These are phyloP conservation scores for Apotomis betuletana DNA, from an alignment of 2,888 invertebrate species.

Conservation along the genomic window DNA sequence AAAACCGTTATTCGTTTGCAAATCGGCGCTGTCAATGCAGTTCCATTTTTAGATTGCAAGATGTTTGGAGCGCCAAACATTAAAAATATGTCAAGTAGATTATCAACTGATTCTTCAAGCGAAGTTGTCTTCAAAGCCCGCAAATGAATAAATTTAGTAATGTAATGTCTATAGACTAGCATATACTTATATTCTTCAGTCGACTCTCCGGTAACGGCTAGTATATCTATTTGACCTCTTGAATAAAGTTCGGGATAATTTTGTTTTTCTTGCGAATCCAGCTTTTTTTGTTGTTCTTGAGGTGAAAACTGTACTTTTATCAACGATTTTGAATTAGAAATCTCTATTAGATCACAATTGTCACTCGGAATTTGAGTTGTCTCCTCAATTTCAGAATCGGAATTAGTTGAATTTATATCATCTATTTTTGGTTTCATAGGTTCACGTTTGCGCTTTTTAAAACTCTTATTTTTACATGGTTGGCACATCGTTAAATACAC, in stretches of 20 bases:
- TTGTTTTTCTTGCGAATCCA: conserved; percentile 2
- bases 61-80: conserved; percentile 66
- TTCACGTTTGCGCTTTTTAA: neutral
- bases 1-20: conserved; percentile 55
- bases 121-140: conserved; percentile 57
- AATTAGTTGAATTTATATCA: neutral
- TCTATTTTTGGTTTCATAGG: neutral
- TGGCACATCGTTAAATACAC: conserved; percentile 60
- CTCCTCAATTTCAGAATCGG: conserved; percentile 1
- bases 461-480: conserved; percentile 55
- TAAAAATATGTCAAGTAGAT: conserved; percentile 60
- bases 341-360: conserved; percentile 12
- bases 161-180: conserved; percentile 60
- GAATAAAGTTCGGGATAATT: conserved; percentile 59
- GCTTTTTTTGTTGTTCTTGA: neutral
- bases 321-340: neutral
- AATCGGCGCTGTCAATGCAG: conserved; percentile 56
- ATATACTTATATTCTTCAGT: conserved; percentile 61
- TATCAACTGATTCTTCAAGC: conserved; percentile 57
- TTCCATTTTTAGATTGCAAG: conserved; percentile 64
- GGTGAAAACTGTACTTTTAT: neutral
- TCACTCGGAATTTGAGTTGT: conserved; percentile 17
- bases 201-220: conserved; percentile 56
- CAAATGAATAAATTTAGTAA: conserved; percentile 60
- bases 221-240: conserved; percentile 62